Percentiles rank a stretch among this genome's conserved stretches.
Evolutionary conservation across 2,888 invertebrate species (phyloP).

Genomic region (Eupsilia transversa): DNA sequence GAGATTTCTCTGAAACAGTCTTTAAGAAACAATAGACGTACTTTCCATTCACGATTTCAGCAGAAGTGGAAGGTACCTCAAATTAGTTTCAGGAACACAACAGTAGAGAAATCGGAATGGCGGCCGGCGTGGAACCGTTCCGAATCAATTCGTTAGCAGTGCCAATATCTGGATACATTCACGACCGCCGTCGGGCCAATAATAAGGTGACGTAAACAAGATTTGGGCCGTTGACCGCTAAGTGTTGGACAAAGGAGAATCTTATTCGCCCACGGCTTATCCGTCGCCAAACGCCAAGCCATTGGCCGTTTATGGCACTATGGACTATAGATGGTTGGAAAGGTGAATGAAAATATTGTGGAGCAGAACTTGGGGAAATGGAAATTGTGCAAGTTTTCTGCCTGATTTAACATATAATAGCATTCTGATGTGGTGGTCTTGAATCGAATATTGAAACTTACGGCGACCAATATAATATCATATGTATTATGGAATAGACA

Average conservation of each 20-base stretch:
- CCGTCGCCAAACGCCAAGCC: conserved; percentile 42
- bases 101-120: conserved; percentile 75
- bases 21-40: conserved; percentile 14
- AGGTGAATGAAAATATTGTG: conserved; percentile 22
- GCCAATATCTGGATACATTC: conserved; percentile 79
- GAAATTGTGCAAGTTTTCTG: background rate
- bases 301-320: conserved; percentile 33
- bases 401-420: background rate
- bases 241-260: conserved; percentile 76
- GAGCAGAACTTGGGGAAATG: conserved; percentile 15
- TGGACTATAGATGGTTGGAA: conserved; percentile 24
- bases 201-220: conserved; percentile 81
- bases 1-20: conserved; percentile 11
- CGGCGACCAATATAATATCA: no score
- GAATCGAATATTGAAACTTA: background rate
- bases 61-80: conserved; percentile 59
- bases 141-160: conserved; percentile 82
- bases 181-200: conserved; percentile 73
- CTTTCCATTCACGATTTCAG: conserved; percentile 34
- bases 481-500: background rate
- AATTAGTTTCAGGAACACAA: conserved; percentile 60
- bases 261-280: conserved; percentile 69
- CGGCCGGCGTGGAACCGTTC: conserved; percentile 74
- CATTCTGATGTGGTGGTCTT: background rate
- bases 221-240: conserved; percentile 83